A percentile compares a stretch with the other conserved stretches of the same genome.
Conservation (phyloP, 2,113 vertebrate genomes). For the Megaptera novaeangliae region DNA sequence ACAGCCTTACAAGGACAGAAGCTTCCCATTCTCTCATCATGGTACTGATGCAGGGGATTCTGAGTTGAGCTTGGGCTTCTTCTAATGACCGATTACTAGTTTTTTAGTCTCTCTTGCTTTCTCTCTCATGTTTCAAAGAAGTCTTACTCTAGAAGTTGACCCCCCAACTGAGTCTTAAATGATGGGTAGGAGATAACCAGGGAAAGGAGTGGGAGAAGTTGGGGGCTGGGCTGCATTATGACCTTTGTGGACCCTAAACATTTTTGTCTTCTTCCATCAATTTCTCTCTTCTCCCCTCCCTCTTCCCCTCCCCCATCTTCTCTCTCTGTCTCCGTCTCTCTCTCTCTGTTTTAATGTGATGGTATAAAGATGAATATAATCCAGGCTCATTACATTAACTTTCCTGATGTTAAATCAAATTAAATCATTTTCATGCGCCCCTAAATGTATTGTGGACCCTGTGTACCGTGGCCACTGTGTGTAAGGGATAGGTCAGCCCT, state of each 20-base stretch:
- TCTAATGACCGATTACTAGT: background rate
- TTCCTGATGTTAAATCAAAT: background rate
- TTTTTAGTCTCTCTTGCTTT: background rate
- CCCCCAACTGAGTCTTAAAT: background rate
- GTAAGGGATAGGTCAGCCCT: background rate
- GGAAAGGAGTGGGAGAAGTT: background rate
- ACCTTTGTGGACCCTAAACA: background rate
- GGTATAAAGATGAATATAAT: background rate
- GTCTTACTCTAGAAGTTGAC: background rate
- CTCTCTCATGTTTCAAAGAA: background rate
- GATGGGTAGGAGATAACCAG: background rate
- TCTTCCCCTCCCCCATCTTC: rapidly evolving
- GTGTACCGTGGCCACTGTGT: background rate
- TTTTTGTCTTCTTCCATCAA: background rate
- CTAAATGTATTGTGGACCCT: no score
- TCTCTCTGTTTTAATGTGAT: background rate
- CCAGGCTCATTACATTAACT: background rate
- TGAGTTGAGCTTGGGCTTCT: background rate
- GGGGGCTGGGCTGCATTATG: rapidly evolving
- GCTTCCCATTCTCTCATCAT: rapidly evolving
- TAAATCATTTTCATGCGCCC: background rate
- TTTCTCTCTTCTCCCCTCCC: background rate
- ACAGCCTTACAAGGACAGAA: background rate
- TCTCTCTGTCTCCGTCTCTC: background rate
- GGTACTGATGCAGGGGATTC: background rate